Evolutionary conservation across 2,797 vertebrate species (phyloP), one percentile per base, ranked within the genome.

Genomic region (Dromococcyx pavoninus): DNA sequence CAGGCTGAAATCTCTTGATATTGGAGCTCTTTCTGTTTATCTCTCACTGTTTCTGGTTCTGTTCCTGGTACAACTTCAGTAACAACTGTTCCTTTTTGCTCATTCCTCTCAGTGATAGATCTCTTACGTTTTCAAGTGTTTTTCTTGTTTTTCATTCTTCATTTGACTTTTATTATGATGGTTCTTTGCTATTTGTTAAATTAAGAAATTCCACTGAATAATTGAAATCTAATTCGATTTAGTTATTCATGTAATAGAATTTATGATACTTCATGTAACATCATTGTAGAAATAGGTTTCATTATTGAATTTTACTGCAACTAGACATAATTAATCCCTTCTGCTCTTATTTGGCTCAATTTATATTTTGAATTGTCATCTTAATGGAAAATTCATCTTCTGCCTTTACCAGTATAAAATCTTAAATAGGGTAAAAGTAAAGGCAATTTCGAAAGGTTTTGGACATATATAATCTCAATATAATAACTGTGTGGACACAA

Each of bases 221-320:
- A 85, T 76, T 79, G 58, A 75, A 86, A 76, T 66, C 54, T 88
- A 70, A 69, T 92, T 86, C 86, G 33, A 75, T 86, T 77, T 86
- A 57, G 46, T 77, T 86, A 64, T n/a, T 48, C 30, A 4, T 67
- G 7, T 89, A 84, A 76, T 60, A 56, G n/a, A 81, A 70, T 76
- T 91, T 53, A 10, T 75, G 51, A 12, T 88, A 56, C 24, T 79
- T 93, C 27, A 9, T 48, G 15, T 78, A 56, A 27, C 69, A 48
- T 91, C 28, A 39, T 37, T 56, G 22, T 54, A 69, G 61, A 67
- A 87, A 17, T 57, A 57, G 39, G 44, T 74, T 80, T 33, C 50
- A 11, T 83, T 72, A 39, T 39, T 91, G 66, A 88, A 72, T 80
- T 86, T 80, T 17, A 30, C 30, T 44, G 13, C 53, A 78, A 58